Base-by-base conservation (phyloP, 2,113 vertebrate species). In the Serilophus lunatus region DNA sequence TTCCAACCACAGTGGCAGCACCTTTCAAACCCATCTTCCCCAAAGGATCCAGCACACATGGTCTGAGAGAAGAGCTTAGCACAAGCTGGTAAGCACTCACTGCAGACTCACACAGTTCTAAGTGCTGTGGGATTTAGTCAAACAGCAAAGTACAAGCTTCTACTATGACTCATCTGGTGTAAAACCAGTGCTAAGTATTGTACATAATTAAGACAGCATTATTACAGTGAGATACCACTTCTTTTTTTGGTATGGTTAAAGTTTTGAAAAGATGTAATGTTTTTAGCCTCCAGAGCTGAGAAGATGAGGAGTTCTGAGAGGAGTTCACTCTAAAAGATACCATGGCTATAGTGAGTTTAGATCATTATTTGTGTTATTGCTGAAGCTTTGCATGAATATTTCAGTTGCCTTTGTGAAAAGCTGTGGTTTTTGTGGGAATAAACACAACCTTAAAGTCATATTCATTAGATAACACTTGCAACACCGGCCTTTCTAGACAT, bases 121-220 rank as follows among this genome's bases (percentile, higher is more conserved):
- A 89, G 69, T 69, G 61, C 70, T 68, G 36, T 84, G 81, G 57
- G 65, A 76, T 93, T 96, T 79, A 97, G 83, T 72, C 83, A 92
- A 97, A 91, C 83, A 89, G 93, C 76, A 68, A 95, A 95, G 92
- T 82, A 87, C 91, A 93, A 76, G 86, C 69, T 95, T 93, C 91
- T 96, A 38, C 88, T 79, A 16, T 97, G 96, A 97, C 81, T 97
- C 96, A 97, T 96, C 77, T 93, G 45, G 69, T 96, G 92, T 82
- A 96, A 94, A 97, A 68, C 94, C 76, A 86, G 83, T 87, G 95
- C 89, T 95, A 96, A 95, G 94, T 91, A 95, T 95, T 95, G 94
- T 95, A 72, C 93, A 95, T 95, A 96, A 96, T 95, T 95, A 97
- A 96, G 93, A 95, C 82, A 95, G 89, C 86, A 96, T 95, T 97